A percentile compares a stretch with the other conserved stretches of the same genome.
These are phyloP conservation scores for Sisyra terminalis DNA, from an alignment of 2,888 invertebrate species.

Conservation along the genomic window DNA sequence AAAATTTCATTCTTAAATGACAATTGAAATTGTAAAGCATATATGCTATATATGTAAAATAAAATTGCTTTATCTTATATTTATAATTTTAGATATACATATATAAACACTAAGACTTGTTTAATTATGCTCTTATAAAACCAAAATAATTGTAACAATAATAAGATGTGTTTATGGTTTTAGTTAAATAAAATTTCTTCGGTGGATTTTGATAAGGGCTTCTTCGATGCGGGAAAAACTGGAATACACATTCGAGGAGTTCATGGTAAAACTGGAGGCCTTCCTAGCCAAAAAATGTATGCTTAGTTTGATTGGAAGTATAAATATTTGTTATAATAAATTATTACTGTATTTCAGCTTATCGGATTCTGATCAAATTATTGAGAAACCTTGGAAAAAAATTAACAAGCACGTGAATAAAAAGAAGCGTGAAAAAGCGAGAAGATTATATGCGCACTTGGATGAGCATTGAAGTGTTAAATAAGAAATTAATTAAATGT, in stretches of 20 bases:
- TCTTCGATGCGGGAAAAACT: slow-evolving; percentile 31
- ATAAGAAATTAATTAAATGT: slow-evolving; percentile 4
- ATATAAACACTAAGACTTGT: too few relatives aligned
- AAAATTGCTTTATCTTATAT: too few relatives aligned
- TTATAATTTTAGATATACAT: too few relatives aligned
- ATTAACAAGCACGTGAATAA: slow-evolving; percentile 75
- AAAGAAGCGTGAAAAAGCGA: slow-evolving; percentile 82
- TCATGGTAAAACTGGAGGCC: slow-evolving; percentile 13
- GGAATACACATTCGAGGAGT: slow-evolving; percentile 21
- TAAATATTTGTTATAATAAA: neutral
- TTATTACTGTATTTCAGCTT: too few relatives aligned
- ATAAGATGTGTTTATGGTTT: neutral
- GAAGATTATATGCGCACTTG: slow-evolving; percentile 67
- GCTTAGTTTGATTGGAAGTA: neutral
- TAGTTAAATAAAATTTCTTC: slow-evolving; percentile 21
- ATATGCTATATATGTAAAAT: too few relatives aligned
- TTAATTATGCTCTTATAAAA: too few relatives aligned
- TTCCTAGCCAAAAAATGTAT: slow-evolving; percentile 9
- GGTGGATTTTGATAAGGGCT: slow-evolving; percentile 42
- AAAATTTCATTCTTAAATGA: too few relatives aligned
- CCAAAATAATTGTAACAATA: neutral
- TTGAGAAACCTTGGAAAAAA: slow-evolving; percentile 58
- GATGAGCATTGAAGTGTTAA: slow-evolving; percentile 57
- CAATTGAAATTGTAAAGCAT: too few relatives aligned
- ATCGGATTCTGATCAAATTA: slow-evolving; percentile 9